Evolutionary conservation across 2,113 vertebrate species (phyloP), one percentile per base, ranked within the genome.

Genomic region (Corynorhinus townsendii): DNA sequence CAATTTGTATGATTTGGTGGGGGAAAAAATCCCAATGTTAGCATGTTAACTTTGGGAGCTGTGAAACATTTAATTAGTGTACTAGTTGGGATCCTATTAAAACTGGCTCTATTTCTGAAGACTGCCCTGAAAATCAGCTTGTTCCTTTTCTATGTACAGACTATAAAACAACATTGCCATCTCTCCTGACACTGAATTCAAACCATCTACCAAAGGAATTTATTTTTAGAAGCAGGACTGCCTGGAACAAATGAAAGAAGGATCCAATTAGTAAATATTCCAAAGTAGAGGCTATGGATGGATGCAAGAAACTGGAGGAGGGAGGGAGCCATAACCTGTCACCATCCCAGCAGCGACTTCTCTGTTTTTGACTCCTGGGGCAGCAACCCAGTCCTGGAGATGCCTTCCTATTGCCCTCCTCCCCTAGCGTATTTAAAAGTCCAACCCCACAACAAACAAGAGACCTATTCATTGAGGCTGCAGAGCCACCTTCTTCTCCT

Each of bases 1-100:
- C 95, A 94, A 96, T 96, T 92, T 96, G 95, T 97, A 94, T 87
- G 80, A 88, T 24, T 56, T 96, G 97, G 75, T 64, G 83, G 83
- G 80, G 43, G 56, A 83, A 88, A 93, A 94, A 79, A 22, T 43
- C 12, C 49, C 96, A 95, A 84, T 91, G 90, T 93, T 92, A 95
- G 62, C 85, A 93, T 92, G 86, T 97, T 98, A 86, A 75, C n/a
- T 20, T 96, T 95, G 97, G 95, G 64, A 88, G 38, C 79, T 89
- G 82, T 94, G 96, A 97, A 96, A 89, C 83, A 89, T 96, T 96
- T 96, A 89, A 93, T 97, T 96, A 97, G 94, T 87, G 82, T 66
- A 54, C 17, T 81, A 87, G 97, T 95, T 11, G 93, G 56, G 93
- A 91, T 15, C 66, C 77, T 95, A 20, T 94, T 97, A 97, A 97